These are phyloP conservation scores for Caenorhabditis auriculariae DNA, from an alignment of 2,888 invertebrate species.

Conservation along the genomic window DNA sequence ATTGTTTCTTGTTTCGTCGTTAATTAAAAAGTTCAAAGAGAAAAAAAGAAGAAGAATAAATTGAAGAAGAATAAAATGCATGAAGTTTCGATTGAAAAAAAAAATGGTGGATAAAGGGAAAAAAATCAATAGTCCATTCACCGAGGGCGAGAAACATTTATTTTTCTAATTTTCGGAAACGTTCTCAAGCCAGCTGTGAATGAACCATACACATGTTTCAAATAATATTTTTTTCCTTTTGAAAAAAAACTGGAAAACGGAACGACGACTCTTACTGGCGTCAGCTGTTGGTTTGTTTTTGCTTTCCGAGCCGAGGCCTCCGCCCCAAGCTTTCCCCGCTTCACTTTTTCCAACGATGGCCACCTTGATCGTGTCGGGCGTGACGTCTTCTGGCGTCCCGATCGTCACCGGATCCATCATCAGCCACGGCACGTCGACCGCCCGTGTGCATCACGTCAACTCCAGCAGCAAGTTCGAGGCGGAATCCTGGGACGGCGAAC, in stretches of 20 bases:
- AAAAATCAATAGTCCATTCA: too few relatives aligned
- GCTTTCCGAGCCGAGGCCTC: background rate
- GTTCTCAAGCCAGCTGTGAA: too few relatives aligned
- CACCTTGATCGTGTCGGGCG: slow-evolving; percentile 23
- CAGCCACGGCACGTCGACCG: slow-evolving; percentile 13
- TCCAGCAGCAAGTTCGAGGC: slow-evolving; percentile 37
- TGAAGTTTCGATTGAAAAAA: too few relatives aligned
- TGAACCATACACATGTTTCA: too few relatives aligned
- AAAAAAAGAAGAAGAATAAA: too few relatives aligned
- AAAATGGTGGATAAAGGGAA: too few relatives aligned
- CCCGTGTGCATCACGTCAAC: slow-evolving; percentile 36
- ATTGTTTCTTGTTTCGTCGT: too few relatives aligned
- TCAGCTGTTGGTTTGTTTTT: slow-evolving; percentile 16
- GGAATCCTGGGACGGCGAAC: slow-evolving; percentile 48
- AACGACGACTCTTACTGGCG: slow-evolving; percentile 4
- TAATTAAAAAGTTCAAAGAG: too few relatives aligned
- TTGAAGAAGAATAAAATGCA: too few relatives aligned
- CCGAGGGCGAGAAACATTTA: too few relatives aligned
- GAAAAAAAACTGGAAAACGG: background rate
- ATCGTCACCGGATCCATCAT: slow-evolving; percentile 5
- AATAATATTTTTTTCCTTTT: slow-evolving; percentile 1
- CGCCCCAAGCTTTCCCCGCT: slow-evolving; percentile 3
- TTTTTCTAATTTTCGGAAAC: too few relatives aligned
- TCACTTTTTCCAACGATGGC: slow-evolving; percentile 6
- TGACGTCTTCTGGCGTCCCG: slow-evolving; percentile 28